Conservation (phyloP, 2,888 invertebrate genomes). For the Petrophora chlorosata region DNA sequence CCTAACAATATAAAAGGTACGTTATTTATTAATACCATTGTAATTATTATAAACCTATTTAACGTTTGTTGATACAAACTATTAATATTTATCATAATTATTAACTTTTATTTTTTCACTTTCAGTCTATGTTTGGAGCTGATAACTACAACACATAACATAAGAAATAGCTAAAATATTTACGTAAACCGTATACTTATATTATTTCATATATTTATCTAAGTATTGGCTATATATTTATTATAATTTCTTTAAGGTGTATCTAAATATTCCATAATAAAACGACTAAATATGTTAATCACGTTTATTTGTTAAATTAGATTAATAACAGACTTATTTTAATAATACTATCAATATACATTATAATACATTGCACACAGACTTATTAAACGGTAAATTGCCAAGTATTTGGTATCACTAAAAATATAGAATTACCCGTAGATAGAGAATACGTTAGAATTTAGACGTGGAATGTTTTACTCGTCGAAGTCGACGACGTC, state of each 20-base stretch:
- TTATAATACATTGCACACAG: slow-evolving; percentile 61
- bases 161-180: slow-evolving; percentile 13
- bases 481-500: slow-evolving; percentile 77
- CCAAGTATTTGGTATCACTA: slow-evolving; percentile 31
- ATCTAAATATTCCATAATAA: slow-evolving; percentile 41
- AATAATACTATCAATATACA: slow-evolving; percentile 56
- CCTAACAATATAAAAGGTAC: slow-evolving; percentile 25
- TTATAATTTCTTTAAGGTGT: slow-evolving; percentile 7
- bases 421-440: slow-evolving; percentile 32
- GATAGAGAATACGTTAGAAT: neutral
- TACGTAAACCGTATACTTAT: too few relatives aligned
- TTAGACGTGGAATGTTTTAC: slow-evolving; percentile 41
- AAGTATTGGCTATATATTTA: slow-evolving; percentile 29
- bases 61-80: slow-evolving; percentile 14
- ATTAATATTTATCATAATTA: slow-evolving; percentile 16
- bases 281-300: slow-evolving; percentile 42
- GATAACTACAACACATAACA: slow-evolving; percentile 69
- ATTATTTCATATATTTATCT: slow-evolving; percentile 31
- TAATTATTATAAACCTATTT: slow-evolving; percentile 4
- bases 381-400: slow-evolving; percentile 39
- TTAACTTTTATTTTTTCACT: slow-evolving; percentile 51
- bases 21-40: slow-evolving; percentile 13
- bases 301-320: slow-evolving; percentile 36
- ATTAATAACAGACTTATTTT: slow-evolving; percentile 26
- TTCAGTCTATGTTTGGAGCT: slow-evolving; percentile 77